Conservation (phyloP, 2,113 vertebrate genomes). For the Eulacestoma nigropectus region DNA sequence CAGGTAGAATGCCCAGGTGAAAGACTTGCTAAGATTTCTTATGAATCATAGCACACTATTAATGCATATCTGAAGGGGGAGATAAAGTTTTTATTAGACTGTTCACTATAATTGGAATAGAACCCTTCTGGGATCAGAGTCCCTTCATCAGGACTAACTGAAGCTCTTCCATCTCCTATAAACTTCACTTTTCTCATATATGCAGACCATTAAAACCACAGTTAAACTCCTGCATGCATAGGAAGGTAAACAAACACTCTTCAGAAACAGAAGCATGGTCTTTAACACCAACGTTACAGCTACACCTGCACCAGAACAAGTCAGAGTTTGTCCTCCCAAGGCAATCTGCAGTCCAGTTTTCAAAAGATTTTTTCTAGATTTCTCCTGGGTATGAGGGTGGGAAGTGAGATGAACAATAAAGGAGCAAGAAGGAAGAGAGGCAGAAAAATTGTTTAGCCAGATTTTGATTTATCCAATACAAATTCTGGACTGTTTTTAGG, state of each 20-base stretch:
- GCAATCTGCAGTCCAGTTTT: background rate
- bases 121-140: background rate
- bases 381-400: fast-evolving
- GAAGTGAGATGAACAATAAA: background rate
- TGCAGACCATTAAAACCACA: background rate
- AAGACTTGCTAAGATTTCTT: background rate
- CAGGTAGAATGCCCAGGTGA: background rate
- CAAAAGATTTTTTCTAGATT: background rate
- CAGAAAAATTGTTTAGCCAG: background rate
- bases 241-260: background rate
- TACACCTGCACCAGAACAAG: background rate
- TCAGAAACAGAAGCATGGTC: background rate
- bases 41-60: background rate
- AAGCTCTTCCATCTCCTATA: background rate
- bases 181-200: background rate
- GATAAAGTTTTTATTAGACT: background rate
- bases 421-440: background rate
- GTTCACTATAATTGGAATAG: background rate
- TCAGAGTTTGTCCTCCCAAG: background rate
- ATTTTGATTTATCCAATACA: background rate
- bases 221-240: background rate
- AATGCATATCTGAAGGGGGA: background rate
- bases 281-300: background rate
- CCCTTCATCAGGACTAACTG: background rate
- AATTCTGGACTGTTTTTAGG: background rate